phyloP scores from a whole-genome alignment of 2,888 invertebrate genomes.

The Tinea trinotella region DNA sequence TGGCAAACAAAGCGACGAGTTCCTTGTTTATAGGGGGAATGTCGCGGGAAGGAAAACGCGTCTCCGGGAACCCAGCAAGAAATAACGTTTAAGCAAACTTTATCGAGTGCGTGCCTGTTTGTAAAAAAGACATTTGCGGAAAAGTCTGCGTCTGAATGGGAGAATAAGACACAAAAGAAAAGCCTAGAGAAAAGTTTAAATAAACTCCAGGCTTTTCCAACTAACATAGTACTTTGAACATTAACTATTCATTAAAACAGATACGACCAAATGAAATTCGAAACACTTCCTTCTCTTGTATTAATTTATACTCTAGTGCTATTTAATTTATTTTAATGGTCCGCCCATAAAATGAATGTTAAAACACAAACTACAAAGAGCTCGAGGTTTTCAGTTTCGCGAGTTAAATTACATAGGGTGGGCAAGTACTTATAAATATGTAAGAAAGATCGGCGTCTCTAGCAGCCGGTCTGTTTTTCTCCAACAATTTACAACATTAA shows the following conservation, averaged over 20 bases:
- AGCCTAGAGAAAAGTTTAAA: background rate
- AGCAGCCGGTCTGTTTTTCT: conserved; percentile 36
- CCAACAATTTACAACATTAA: conserved; percentile 54
- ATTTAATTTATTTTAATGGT: conserved; percentile 6
- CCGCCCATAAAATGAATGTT: background rate
- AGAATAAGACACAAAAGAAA: background rate
- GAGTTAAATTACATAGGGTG: conserved; percentile 2
- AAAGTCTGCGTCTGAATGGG: background rate
- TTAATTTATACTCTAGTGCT: background rate
- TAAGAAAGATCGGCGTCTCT: conserved; percentile 27
- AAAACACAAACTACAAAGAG: conserved; percentile 3
- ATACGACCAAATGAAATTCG: background rate
- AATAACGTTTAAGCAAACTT: conserved; percentile 35
- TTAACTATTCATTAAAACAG: background rate
- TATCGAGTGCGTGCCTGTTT: conserved; percentile 1
- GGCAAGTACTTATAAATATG: conserved; percentile 36
- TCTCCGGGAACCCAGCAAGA: conserved; percentile 32
- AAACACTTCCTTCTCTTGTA: background rate
- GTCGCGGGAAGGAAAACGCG: conserved; percentile 28
- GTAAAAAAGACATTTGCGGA: background rate
- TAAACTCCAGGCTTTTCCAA: background rate
- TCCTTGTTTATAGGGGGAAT: conserved; percentile 37
- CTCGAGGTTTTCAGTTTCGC: background rate
- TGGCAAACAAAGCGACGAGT: conserved; percentile 42
- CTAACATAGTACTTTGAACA: background rate